Conservation (phyloP, 2,797 vertebrate genomes). For the Alcedo quadribrachys region DNA sequence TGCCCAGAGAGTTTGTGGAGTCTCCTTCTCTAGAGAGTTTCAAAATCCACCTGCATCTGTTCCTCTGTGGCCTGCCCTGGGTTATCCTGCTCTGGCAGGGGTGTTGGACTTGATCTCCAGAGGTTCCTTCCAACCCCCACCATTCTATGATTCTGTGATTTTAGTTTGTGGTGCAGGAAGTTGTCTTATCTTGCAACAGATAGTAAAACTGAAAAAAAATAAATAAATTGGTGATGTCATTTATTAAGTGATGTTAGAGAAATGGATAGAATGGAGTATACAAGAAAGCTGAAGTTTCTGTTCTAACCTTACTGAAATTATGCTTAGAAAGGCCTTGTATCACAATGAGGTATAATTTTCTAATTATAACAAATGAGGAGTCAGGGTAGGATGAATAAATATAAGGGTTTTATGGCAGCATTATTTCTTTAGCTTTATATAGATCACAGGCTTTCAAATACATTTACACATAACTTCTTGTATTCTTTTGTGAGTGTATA, state of each 20-base stretch:
- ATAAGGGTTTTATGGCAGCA: not conserved
- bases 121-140: too few relatives aligned
- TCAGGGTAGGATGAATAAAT: fast-evolving
- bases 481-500: not conserved
- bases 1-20: too few relatives aligned
- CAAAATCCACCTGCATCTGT: too few relatives aligned
- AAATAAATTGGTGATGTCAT: fast-evolving
- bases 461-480: not conserved
- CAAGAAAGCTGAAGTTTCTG: not conserved
- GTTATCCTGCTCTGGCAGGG: too few relatives aligned
- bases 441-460: not conserved
- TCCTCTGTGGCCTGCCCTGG: too few relatives aligned
- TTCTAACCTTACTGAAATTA: not conserved
- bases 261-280: not conserved
- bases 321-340: not conserved
- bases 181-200: not conserved
- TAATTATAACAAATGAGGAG: not conserved
- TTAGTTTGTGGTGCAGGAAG: not conserved
- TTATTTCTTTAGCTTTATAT: not conserved
- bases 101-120: too few relatives aligned
- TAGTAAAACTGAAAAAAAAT: not conserved
- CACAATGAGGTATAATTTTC: not conserved
- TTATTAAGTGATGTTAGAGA: not conserved
- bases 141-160: not conserved
- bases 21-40: too few relatives aligned